These are phyloP conservation scores for Prunella strophiata DNA, from an alignment of 2,797 vertebrate species.

Conservation along the genomic window DNA sequence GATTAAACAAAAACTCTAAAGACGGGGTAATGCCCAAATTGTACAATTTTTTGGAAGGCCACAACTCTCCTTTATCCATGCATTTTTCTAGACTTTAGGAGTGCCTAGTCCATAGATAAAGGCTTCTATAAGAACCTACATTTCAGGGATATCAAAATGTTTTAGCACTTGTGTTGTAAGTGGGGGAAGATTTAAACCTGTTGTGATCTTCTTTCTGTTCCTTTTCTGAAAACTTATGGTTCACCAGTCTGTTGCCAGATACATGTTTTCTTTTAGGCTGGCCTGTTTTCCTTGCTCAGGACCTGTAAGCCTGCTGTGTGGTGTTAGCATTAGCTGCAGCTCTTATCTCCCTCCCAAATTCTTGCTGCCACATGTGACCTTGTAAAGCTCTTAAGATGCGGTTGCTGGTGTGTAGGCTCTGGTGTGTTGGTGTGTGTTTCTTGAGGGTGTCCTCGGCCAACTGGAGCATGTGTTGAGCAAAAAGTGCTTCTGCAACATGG, in stretches of 20 bases:
- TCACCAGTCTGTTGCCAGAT: not conserved
- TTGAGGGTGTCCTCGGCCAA: not conserved
- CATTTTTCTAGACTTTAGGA: not conserved
- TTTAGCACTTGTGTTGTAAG: not conserved
- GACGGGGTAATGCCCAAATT: not conserved
- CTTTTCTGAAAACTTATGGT: not conserved
- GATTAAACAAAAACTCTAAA: not conserved
- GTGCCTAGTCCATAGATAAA: not conserved
- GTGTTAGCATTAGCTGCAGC: not conserved
- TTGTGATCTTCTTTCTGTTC: not conserved
- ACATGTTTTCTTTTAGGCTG: not conserved
- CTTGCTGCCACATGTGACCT: not conserved
- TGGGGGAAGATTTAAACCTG: not conserved
- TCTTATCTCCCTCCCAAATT: not conserved
- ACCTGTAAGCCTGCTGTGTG: not conserved
- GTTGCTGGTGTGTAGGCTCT: not conserved
- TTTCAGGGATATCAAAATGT: not conserved
- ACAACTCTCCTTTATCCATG: not conserved
- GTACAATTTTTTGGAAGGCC: not conserved
- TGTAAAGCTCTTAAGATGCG: not conserved
- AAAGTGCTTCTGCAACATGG: not conserved
- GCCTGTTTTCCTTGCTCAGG: not conserved
- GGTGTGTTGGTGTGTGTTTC: not conserved
- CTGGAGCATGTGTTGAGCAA: not conserved
- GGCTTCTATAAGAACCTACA: not conserved